Evolutionary conservation across 2,113 vertebrate species (phyloP).

Genomic region (Colinus virginianus): DNA sequence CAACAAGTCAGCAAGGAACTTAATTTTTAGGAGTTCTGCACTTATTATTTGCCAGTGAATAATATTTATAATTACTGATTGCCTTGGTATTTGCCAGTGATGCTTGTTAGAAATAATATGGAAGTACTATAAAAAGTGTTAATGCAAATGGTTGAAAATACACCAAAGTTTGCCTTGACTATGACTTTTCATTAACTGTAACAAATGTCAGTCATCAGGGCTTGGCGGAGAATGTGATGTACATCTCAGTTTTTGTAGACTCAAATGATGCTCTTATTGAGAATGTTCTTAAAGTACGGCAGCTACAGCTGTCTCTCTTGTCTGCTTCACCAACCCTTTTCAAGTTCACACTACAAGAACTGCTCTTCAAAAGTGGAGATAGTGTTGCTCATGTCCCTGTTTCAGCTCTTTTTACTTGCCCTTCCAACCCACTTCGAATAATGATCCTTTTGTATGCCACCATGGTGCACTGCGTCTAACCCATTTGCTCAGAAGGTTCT

Average conservation of each 20-base stretch:
- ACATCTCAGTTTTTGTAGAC: neutral
- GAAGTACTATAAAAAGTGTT: neutral
- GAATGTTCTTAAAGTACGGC: neutral
- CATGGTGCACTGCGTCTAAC: neutral
- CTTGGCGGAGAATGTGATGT: neutral
- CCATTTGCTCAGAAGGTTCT: neutral
- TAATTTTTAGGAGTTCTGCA: neutral
- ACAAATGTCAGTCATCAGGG: neutral
- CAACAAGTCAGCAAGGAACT: neutral
- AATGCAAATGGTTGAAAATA: conserved; percentile 8
- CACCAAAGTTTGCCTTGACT: neutral
- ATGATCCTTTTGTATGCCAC: neutral
- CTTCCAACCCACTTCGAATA: neutral
- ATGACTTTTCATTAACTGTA: neutral
- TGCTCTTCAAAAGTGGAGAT: neutral
- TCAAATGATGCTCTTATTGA: neutral
- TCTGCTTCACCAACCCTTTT: neutral
- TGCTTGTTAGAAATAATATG: conserved; percentile 1
- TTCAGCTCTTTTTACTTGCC: neutral
- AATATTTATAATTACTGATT: neutral
- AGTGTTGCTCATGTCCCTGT: neutral
- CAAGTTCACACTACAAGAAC: neutral
- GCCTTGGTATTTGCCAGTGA: neutral
- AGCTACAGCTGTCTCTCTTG: neutral
- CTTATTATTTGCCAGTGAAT: neutral